Conservation (phyloP, 2,113 vertebrate species). For the Alectura lathami region DNA sequence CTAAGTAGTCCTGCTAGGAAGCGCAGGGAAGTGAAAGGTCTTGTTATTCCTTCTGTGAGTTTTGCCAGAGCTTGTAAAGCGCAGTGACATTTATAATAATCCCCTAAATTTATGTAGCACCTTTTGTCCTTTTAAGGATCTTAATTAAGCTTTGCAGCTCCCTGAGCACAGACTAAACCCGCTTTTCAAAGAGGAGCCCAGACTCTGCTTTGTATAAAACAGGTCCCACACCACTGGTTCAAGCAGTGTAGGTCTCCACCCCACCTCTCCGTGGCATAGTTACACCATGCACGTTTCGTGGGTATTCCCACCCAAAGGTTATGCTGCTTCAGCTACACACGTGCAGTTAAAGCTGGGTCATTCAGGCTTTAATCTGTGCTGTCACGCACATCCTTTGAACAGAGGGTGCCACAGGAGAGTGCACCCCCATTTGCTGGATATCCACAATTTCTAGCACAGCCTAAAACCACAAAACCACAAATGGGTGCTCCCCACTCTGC, state of each 20-base stretch:
- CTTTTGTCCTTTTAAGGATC: constrained; percentile 67
- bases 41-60: constrained; percentile 56
- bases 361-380: background rate
- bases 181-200: background rate
- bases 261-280: too few relatives aligned
- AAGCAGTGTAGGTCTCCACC: background rate
- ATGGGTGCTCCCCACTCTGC: rapidly evolving
- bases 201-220: background rate
- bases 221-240: background rate
- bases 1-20: constrained; percentile 33
- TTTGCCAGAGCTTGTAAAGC: constrained; percentile 63
- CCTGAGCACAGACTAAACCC: constrained; percentile 9
- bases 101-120: constrained; percentile 51
- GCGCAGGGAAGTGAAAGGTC: constrained; percentile 47
- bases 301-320: background rate
- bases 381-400: background rate
- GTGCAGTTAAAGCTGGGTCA: background rate
- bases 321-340: background rate
- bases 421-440: background rate
- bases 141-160: constrained; percentile 60
- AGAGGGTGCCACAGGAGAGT: background rate
- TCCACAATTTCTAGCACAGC: background rate
- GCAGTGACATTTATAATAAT: constrained; percentile 68
- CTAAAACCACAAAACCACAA: background rate
- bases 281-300: background rate